Conservation (phyloP, 2,888 invertebrate species). For the Lapara coniferarum region DNA sequence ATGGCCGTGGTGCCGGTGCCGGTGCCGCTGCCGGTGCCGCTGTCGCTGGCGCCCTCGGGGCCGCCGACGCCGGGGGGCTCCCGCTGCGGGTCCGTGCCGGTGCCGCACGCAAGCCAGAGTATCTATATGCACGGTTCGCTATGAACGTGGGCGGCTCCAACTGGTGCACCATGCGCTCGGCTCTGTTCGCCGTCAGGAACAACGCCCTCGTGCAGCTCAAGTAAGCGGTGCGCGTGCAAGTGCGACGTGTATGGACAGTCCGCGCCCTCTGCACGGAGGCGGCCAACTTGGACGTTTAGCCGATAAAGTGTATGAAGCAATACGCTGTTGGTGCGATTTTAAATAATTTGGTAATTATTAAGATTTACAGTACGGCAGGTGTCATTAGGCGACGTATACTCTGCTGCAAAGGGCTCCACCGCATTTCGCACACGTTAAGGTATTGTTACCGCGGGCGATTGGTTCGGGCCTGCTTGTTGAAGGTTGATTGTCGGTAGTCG, state of each 20-base stretch:
- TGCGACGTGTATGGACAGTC: constrained; percentile 10
- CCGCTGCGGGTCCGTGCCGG: not conserved
- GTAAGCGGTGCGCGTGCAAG: constrained; percentile 6
- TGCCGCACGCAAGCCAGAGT: not conserved
- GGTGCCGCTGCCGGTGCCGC: constrained; percentile 32
- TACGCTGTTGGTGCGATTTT: constrained; percentile 22
- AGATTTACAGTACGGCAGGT: not conserved
- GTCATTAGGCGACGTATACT: not conserved
- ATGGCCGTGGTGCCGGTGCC: constrained; percentile 36
- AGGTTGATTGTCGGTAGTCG: not conserved
- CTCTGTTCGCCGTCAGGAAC: constrained; percentile 7
- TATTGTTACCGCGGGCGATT: not conserved
- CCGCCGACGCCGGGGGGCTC: not conserved
- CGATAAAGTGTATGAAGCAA: constrained; percentile 8
- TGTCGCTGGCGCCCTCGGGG: constrained; percentile 8
- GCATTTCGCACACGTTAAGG: not conserved
- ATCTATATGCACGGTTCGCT: constrained; percentile 26
- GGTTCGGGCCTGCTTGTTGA: not conserved
- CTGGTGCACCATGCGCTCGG: constrained; percentile 23
- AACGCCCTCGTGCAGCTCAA: constrained; percentile 4
- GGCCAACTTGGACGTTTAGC: constrained; percentile 5
- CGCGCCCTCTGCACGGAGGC: not conserved
- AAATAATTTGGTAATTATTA: constrained; percentile 13
- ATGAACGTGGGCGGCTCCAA: constrained; percentile 21
- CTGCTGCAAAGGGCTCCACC: not conserved